These are phyloP conservation scores for Butorides virescens DNA, from an alignment of 2,113 vertebrate species.

Conservation along the genomic window DNA sequence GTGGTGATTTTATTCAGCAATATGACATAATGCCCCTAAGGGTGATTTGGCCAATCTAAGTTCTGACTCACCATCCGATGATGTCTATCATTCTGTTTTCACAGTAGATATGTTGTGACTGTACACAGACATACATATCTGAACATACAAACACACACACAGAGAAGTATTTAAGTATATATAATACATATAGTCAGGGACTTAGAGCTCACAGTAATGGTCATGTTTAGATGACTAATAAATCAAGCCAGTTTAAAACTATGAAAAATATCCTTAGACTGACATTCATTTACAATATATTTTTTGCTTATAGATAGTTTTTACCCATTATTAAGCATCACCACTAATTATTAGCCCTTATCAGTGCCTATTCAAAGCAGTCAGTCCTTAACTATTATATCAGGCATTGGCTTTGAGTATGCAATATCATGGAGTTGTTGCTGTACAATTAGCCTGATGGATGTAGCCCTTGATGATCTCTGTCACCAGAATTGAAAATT, in stretches of 20 bases:
- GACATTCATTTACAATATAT: background rate
- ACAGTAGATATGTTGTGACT: background rate
- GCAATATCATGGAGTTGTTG: background rate
- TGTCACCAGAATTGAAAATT: background rate
- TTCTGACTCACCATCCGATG: background rate
- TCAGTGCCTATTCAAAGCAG: background rate
- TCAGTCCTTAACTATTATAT: background rate
- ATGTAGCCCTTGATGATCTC: background rate
- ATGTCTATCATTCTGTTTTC: background rate
- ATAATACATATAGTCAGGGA: background rate
- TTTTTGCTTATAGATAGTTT: background rate
- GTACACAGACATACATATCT: background rate
- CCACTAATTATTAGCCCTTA: background rate
- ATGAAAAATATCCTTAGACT: background rate
- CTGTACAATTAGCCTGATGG: background rate
- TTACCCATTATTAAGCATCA: background rate
- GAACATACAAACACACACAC: background rate
- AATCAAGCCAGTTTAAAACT: background rate
- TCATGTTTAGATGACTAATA: background rate
- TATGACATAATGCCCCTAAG: background rate
- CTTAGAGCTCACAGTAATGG: background rate
- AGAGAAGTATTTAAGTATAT: background rate
- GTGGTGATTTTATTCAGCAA: background rate
- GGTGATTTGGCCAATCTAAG: background rate
- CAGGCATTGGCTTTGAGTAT: background rate